Evolutionary conservation across 37 sponge, comb jelly and placozoan species (phyloP).

Genomic region (Corticium candelabrum): DNA sequence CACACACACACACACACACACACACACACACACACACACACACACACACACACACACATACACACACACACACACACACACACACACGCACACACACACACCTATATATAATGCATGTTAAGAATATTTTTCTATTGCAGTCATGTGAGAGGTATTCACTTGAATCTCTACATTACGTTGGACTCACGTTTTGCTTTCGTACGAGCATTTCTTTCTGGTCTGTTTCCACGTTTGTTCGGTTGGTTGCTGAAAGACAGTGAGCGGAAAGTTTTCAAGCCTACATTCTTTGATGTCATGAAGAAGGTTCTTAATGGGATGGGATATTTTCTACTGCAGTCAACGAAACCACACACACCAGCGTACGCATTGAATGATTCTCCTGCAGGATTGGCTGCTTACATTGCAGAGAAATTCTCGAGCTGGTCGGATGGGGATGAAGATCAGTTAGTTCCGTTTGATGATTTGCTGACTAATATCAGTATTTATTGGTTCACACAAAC

Average conservation of each 20-base stretch:
- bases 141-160: background rate
- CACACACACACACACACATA: too few relatives aligned
- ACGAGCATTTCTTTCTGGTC: background rate
- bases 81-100: too few relatives aligned
- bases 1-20: too few relatives aligned
- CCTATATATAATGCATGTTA: too few relatives aligned
- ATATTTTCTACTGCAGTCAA: background rate
- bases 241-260: background rate
- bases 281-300: background rate
- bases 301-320: background rate
- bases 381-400: slow-evolving; percentile 1
- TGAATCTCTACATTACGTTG: background rate
- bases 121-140: background rate
- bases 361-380: slow-evolving; percentile 12
- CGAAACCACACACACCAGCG: background rate
- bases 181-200: background rate
- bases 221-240: background rate
- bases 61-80: too few relatives aligned
- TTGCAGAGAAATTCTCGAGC: background rate
- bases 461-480: slow-evolving; percentile 1
- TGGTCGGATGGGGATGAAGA: slow-evolving; percentile 6
- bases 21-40: too few relatives aligned
- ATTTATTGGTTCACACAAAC: slow-evolving; percentile 10
- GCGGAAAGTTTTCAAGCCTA: background rate
- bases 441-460: background rate